Evolutionary conservation across 2,888 invertebrate genomes (phyloP).

Genomic region (Deilephila porcellus): DNA sequence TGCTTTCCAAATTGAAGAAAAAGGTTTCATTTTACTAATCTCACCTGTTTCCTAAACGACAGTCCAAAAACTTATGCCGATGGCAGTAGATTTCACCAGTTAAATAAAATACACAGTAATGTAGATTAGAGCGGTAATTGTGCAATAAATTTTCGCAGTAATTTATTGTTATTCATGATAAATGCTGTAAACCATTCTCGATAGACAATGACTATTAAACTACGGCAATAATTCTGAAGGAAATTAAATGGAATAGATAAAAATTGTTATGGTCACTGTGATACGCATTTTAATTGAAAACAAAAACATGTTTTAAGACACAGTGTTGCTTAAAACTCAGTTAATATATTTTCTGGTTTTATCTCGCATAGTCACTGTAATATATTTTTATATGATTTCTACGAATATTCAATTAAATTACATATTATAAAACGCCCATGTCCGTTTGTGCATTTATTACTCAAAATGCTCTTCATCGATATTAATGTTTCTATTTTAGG

Average conservation of each 20-base stretch:
- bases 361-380: too few species aligned
- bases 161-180: constrained; percentile 29
- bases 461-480: too few species aligned
- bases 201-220: constrained; percentile 11
- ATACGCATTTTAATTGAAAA: background rate
- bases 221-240: background rate
- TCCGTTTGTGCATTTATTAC: too few species aligned
- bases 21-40: background rate
- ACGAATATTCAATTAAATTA: too few species aligned
- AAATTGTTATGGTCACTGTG: background rate
- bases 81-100: constrained; percentile 9
- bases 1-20: background rate
- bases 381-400: too few species aligned
- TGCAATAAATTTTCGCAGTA: constrained; percentile 30
- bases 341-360: too few species aligned
- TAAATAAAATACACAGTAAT: constrained; percentile 27
- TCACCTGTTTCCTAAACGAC: constrained; percentile 49
- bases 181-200: constrained; percentile 30
- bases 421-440: too few species aligned
- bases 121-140: constrained; percentile 29
- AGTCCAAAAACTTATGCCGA: constrained; percentile 34
- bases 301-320: background rate
- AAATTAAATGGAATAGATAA: constrained; percentile 4
- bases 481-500: too few species aligned
- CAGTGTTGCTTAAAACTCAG: too few species aligned